These are phyloP conservation scores for Margaritifera margaritifera DNA, from an alignment of 2,888 invertebrate species.

Conservation along the genomic window DNA sequence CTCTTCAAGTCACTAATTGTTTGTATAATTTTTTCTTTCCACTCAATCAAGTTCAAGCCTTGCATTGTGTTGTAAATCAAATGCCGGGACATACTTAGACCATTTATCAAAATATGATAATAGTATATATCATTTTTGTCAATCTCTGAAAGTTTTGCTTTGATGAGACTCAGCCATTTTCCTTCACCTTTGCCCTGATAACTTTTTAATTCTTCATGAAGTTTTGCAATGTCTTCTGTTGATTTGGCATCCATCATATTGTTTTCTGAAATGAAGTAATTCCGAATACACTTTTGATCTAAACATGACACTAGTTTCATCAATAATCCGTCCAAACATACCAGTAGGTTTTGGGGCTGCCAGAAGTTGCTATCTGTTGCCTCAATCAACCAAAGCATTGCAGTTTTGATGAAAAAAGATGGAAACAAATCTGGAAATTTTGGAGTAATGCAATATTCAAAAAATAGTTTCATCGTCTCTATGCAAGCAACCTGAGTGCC, in stretches of 20 bases:
- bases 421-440: constrained; percentile 9
- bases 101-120: constrained; percentile 7
- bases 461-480: constrained; percentile 5
- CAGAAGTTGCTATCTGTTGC: constrained; percentile 1
- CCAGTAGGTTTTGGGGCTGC: neutral
- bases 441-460: neutral
- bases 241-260: constrained; percentile 13
- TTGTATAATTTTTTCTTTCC: neutral
- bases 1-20: neutral
- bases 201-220: neutral
- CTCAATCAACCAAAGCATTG: constrained; percentile 6
- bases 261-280: constrained; percentile 9
- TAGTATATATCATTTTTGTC: constrained; percentile 7
- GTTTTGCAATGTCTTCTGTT: neutral
- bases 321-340: neutral
- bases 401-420: constrained; percentile 10
- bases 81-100: neutral
- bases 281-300: neutral
- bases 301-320: neutral
- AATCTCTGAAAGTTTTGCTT: neutral
- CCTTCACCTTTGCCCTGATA: neutral
- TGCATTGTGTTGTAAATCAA: neutral
- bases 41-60: neutral
- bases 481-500: constrained; percentile 3
- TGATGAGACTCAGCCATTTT: neutral